Percentiles rank a stretch among this genome's conserved stretches.
Conservation (phyloP, 1,140 invertebrate genomes). For the Brachystomella parvula region DNA sequence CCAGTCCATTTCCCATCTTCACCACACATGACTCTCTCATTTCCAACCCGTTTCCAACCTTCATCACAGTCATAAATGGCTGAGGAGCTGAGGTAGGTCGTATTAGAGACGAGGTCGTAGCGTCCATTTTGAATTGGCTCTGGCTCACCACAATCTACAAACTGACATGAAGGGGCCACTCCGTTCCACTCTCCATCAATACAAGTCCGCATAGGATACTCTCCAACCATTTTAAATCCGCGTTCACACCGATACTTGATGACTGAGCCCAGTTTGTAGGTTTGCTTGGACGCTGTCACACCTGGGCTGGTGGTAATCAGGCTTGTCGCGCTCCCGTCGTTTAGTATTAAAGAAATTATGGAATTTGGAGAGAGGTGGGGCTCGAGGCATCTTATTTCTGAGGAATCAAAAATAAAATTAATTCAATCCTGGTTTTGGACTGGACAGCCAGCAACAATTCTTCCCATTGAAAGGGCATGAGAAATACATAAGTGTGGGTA, state of each 20-base stretch:
- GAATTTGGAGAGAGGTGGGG: constrained; percentile 71
- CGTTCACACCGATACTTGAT: constrained; percentile 82
- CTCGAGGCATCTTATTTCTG: constrained; percentile 77
- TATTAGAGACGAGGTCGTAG: constrained; percentile 69
- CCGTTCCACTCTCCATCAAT: constrained; percentile 77
- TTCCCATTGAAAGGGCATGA: too few relatives aligned
- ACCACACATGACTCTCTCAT: constrained; percentile 67
- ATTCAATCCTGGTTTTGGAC: too few relatives aligned
- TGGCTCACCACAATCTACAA: constrained; percentile 75
- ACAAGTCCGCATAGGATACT: constrained; percentile 56
- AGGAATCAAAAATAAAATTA: constrained; percentile 12
- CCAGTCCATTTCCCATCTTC: constrained; percentile 83
- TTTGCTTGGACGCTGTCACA: constrained; percentile 57
- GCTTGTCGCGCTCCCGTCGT: constrained; percentile 71
- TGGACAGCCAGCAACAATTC: too few relatives aligned
- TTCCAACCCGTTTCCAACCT: constrained; percentile 67
- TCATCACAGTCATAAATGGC: constrained; percentile 73
- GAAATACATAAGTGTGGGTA: too few relatives aligned
- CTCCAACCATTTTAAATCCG: constrained; percentile 75
- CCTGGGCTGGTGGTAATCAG: constrained; percentile 55
- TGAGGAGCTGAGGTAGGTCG: constrained; percentile 74
- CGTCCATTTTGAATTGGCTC: constrained; percentile 61
- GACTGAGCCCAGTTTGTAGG: constrained; percentile 76
- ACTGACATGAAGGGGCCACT: constrained; percentile 49
- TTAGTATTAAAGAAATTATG: constrained; percentile 76